Conservation (phyloP, 2,888 invertebrate species). For the Julus scandinavius region DNA sequence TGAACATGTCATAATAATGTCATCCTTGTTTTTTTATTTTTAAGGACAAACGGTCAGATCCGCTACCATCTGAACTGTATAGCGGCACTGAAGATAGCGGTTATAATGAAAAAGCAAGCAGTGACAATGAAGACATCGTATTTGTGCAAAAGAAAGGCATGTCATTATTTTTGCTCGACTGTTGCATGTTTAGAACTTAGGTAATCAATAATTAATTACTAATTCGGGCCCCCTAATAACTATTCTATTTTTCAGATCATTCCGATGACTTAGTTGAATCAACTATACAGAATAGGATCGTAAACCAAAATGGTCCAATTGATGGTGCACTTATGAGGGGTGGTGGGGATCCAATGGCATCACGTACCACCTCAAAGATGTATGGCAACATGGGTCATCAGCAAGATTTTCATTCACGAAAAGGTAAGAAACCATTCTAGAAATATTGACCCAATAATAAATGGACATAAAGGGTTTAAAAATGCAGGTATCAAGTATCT, state of each 20-base stretch:
- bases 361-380: not conserved
- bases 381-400: constrained; percentile 38
- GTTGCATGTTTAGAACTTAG: not conserved
- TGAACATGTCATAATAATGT: not conserved
- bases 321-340: constrained; percentile 48
- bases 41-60: constrained; percentile 47
- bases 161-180: not conserved
- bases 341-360: constrained; percentile 54
- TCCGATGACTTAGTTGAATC: not conserved
- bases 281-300: not conserved
- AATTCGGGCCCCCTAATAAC: not conserved
- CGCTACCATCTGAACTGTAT: constrained; percentile 9
- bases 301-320: constrained; percentile 47
- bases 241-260: not conserved
- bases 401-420: not conserved
- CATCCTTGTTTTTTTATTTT: not conserved
- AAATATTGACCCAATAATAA: not conserved
- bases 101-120: constrained; percentile 38
- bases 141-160: constrained; percentile 43
- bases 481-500: not conserved
- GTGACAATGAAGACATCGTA: constrained; percentile 17
- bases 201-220: not conserved
- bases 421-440: constrained; percentile 37
- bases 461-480: not conserved
- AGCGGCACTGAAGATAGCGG: constrained; percentile 40